A percentile compares a stretch with the other conserved stretches of the same genome.
These are phyloP conservation scores for Chrysopa pallens DNA, from an alignment of 1,140 invertebrate genomes.

Conservation along the genomic window DNA sequence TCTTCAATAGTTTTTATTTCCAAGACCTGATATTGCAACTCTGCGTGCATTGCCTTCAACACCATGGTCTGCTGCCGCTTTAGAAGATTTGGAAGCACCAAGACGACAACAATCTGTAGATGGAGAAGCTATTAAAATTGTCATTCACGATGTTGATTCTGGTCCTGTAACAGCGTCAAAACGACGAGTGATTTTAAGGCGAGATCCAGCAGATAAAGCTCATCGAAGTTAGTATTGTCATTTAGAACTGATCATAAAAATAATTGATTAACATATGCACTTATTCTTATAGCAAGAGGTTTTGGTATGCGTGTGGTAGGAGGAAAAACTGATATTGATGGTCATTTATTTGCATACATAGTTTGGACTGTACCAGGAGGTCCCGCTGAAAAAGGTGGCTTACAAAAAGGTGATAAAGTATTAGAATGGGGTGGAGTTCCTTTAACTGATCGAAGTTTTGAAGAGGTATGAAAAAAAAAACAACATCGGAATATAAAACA, in stretches of 20 bases:
- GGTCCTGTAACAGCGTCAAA: constrained; percentile 48
- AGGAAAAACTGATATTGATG: constrained; percentile 66
- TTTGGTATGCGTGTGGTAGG: constrained; percentile 88
- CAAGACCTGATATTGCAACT: constrained; percentile 54
- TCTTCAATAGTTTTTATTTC: constrained; percentile 9
- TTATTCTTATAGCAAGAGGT: constrained; percentile 46
- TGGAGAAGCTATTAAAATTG: constrained; percentile 79
- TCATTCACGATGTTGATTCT: constrained; percentile 79
- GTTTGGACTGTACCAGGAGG: constrained; percentile 81
- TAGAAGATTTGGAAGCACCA: constrained; percentile 38
- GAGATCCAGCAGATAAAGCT: constrained; percentile 66
- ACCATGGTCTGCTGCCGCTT: constrained; percentile 28
- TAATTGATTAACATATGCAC: not conserved
- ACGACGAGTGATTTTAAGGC: constrained; percentile 49
- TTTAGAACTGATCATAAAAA: not conserved
- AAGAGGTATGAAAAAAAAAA: constrained; percentile 46
- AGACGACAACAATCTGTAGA: constrained; percentile 67
- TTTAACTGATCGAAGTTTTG: constrained; percentile 73
- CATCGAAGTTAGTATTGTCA: constrained; percentile 55
- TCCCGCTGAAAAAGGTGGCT: constrained; percentile 69
- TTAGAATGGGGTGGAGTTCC: constrained; percentile 71
- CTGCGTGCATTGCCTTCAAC: constrained; percentile 35
- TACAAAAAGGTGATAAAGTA: constrained; percentile 75
- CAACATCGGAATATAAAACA: not conserved
- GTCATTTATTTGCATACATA: constrained; percentile 72